These are phyloP conservation scores for Tupaia tana DNA, from an alignment of 2,113 vertebrate species.

Conservation along the genomic window DNA sequence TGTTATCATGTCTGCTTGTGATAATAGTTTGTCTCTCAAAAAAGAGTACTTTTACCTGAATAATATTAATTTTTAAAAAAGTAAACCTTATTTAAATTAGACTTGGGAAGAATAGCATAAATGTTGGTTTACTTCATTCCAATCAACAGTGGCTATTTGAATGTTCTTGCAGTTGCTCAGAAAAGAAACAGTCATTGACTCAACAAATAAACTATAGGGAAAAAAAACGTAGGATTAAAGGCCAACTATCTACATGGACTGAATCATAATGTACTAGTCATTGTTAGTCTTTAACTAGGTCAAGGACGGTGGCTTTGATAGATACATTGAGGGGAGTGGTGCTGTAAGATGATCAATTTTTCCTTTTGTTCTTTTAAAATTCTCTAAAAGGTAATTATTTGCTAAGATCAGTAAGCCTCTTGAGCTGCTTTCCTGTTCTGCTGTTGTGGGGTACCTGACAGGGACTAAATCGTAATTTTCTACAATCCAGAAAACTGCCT, in stretches of 20 bases:
- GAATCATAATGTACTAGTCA: neutral
- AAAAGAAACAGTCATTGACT: neutral
- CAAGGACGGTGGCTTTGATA: neutral
- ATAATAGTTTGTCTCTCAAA: neutral
- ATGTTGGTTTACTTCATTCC: neutral
- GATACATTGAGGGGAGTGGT: neutral
- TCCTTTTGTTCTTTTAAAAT: constrained; percentile 4
- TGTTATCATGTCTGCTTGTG: neutral
- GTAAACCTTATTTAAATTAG: neutral
- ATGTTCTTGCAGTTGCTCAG: neutral
- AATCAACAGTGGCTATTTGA: constrained; percentile 2
- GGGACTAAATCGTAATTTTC: neutral
- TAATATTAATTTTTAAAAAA: neutral
- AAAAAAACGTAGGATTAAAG: neutral
- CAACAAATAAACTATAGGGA: neutral
- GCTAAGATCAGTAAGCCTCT: constrained; percentile 4
- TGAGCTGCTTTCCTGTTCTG: constrained; percentile 13
- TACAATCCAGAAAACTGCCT: neutral
- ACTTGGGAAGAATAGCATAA: constrained; percentile 29
- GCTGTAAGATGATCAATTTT: neutral
- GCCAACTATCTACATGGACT: neutral
- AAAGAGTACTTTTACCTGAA: constrained; percentile 1
- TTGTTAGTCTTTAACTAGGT: neutral
- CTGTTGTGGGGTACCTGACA: neutral
- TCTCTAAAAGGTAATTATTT: constrained; percentile 41